phyloP scores from a whole-genome alignment of 92 coral and sea anemone genomes.

The Virgularia gustaviana region DNA sequence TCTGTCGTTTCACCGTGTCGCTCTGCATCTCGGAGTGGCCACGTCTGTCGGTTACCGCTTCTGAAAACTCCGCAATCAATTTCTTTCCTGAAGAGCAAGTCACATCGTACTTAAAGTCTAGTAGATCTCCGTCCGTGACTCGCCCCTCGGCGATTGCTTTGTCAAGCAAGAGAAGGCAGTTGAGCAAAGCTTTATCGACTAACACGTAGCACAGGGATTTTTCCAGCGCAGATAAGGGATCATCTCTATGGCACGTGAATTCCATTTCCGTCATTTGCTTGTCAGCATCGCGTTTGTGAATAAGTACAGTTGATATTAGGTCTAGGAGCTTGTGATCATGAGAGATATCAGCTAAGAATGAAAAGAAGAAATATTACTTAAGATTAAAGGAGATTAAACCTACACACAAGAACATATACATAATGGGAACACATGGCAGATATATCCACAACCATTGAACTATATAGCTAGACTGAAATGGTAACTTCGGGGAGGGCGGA shows the following conservation, averaged over 20 bases:
- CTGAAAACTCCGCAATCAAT: conserved; percentile 22
- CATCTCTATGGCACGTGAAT: not conserved
- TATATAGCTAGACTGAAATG: no score
- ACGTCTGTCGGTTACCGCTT: conserved; percentile 15
- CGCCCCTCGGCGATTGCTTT: conserved; percentile 79
- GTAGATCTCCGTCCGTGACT: not conserved
- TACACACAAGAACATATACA: no score
- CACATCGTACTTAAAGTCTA: not conserved
- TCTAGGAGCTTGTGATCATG: conserved; percentile 29
- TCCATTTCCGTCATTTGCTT: conserved; percentile 22
- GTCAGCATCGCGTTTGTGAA: conserved; percentile 16
- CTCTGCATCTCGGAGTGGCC: not conserved
- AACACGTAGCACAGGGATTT: conserved; percentile 88
- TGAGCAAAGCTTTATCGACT: conserved; percentile 88
- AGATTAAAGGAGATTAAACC: no score
- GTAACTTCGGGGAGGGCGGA: no score
- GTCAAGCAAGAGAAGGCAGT: conserved; percentile 82
- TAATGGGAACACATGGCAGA: no score
- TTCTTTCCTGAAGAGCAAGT: not conserved
- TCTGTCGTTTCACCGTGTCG: conserved; percentile 12
- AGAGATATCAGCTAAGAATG: conserved; percentile 7
- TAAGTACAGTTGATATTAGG: conserved; percentile 23
- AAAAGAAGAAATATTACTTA: not conserved
- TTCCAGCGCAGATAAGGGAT: conserved; percentile 51
- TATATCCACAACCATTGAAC: no score